A percentile compares a stretch with the other conserved stretches of the same genome.
These are phyloP conservation scores for Triplophysa yarkandensis DNA, from an alignment of 2,797 vertebrate genomes.

Conservation along the genomic window DNA sequence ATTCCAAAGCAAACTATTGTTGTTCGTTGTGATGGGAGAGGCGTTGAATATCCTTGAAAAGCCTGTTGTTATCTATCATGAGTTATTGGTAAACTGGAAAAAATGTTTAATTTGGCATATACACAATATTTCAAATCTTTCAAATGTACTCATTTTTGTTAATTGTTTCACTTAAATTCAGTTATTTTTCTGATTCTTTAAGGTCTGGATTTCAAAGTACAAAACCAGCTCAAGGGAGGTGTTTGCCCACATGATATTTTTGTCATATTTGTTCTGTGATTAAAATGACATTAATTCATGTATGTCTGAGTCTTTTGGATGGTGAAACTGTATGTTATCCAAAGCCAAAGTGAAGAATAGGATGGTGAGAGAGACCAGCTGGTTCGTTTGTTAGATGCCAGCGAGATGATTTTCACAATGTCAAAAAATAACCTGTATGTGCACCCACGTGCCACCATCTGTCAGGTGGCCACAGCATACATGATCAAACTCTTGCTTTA, in stretches of 20 bases:
- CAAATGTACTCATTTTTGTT: no score
- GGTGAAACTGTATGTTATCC: slow-evolving; percentile 32
- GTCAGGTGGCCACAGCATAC: slow-evolving; percentile 68
- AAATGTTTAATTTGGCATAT: no score
- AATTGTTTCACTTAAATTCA: no score
- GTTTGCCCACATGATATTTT: slow-evolving; percentile 27
- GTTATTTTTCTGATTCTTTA: no score
- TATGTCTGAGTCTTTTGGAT: slow-evolving; percentile 37
- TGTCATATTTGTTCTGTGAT: slow-evolving; percentile 26
- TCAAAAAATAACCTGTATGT: slow-evolving; percentile 74
- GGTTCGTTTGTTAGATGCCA: slow-evolving; percentile 68
- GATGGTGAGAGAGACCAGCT: slow-evolving; percentile 71
- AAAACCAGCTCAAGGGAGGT: background rate
- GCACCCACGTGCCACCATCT: slow-evolving; percentile 76
- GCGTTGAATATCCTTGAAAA: background rate
- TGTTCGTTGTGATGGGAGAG: background rate
- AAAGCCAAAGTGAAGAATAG: slow-evolving; percentile 62
- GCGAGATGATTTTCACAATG: slow-evolving; percentile 71
- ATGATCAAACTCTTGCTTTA: slow-evolving; percentile 29
- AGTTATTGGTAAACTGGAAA: slow-evolving; percentile 10
- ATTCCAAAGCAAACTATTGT: background rate
- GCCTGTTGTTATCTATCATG: background rate
- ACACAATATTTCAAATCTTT: no score
- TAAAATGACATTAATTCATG: slow-evolving; percentile 22
- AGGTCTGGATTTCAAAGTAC: slow-evolving; percentile 19